A percentile compares a stretch with the other conserved stretches of the same genome.
Evolutionary conservation across 2,797 vertebrate genomes (phyloP).

Genomic region (Brachyrhaphis roseni): DNA sequence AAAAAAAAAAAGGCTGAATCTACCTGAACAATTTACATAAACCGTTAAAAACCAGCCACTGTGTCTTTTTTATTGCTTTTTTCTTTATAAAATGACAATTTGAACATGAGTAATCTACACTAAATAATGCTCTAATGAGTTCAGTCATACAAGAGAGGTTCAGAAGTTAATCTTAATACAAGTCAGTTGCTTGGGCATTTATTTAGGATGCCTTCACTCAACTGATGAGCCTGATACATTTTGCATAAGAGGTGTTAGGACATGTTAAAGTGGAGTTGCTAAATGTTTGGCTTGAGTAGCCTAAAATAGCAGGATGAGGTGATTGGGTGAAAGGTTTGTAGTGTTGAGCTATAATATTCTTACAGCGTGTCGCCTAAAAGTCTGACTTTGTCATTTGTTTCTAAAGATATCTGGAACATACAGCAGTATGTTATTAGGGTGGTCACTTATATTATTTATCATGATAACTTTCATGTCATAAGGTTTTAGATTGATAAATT

Average conservation of each 20-base stretch:
- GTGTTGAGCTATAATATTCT: neutral
- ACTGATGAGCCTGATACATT: neutral
- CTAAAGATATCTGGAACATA: neutral
- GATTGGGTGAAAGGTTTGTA: neutral
- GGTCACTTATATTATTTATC: neutral
- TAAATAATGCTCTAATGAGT: neutral
- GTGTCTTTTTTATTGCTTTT: slow-evolving; percentile 15
- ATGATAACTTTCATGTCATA: neutral
- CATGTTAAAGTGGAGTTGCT: neutral
- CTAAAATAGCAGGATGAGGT: neutral
- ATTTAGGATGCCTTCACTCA: neutral
- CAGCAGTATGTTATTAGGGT: neutral
- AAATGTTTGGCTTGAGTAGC: neutral
- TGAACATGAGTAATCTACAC: neutral
- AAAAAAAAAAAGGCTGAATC: slow-evolving; percentile 43
- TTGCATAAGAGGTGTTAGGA: neutral
- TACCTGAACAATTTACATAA: slow-evolving; percentile 76
- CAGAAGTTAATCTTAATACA: neutral
- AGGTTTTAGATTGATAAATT: neutral
- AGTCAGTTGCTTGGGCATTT: neutral
- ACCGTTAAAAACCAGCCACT: slow-evolving; percentile 49
- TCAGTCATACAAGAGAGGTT: neutral
- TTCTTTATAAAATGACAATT: neutral
- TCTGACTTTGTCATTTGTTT: neutral
- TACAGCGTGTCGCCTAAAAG: neutral